These are phyloP conservation scores for Medauroidea extradentata DNA, from an alignment of 1,140 invertebrate genomes.

Conservation along the genomic window DNA sequence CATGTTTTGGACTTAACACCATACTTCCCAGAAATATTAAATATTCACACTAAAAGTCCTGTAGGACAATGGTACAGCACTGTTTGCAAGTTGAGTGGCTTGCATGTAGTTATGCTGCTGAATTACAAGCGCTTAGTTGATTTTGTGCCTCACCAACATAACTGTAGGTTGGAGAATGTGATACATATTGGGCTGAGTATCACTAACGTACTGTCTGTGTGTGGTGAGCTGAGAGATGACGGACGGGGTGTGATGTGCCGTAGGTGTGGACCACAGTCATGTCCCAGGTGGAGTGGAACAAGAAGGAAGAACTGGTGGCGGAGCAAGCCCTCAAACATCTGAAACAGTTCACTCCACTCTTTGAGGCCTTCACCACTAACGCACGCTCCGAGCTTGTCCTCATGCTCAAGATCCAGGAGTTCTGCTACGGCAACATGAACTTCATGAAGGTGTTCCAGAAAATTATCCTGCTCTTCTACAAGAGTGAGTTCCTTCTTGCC, in stretches of 20 bases:
- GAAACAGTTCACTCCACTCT: constrained; percentile 75
- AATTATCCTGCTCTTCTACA: constrained; percentile 93
- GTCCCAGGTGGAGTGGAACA: constrained; percentile 94
- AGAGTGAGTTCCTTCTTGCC: constrained; percentile 59
- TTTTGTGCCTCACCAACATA: no score
- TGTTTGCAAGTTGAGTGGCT: no score
- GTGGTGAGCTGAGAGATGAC: no score
- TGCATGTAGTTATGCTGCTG: no score
- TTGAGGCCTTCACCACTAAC: constrained; percentile 79
- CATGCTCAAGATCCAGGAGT: constrained; percentile 90
- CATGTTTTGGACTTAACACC: no score
- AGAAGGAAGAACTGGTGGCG: constrained; percentile 93
- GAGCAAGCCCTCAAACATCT: constrained; percentile 92
- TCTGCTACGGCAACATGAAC: constrained; percentile 98
- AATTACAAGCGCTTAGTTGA: no score
- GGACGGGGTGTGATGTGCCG: not conserved
- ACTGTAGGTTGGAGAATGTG: no score
- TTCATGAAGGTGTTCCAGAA: constrained; percentile 98
- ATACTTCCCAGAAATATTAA: no score
- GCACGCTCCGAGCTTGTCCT: constrained; percentile 82
- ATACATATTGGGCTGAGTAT: no score
- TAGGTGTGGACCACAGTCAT: constrained; percentile 90
- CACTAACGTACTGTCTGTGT: no score
- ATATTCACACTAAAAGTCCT: no score
- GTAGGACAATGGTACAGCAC: no score